phyloP scores from a whole-genome alignment of 92 coral and sea anemone species.

The Siderastrea siderea region DNA sequence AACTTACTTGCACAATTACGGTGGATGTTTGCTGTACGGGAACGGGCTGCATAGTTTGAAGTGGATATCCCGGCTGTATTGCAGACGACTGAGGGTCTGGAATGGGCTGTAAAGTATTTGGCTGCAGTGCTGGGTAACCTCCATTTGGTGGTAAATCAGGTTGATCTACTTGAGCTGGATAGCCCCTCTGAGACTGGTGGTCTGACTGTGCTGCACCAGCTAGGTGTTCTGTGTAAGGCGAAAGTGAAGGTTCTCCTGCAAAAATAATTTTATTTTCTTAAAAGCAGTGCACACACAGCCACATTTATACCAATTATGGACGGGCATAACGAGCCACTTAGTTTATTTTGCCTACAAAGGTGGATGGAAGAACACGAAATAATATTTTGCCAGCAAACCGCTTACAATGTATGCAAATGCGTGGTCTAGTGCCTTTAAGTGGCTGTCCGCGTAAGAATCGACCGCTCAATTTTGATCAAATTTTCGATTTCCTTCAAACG shows the following conservation, averaged over 20 bases:
- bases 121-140: background rate
- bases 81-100: background rate
- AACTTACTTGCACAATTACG: background rate
- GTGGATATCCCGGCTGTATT: background rate
- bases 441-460: too few species aligned
- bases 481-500: too few species aligned
- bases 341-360: too few species aligned
- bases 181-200: background rate
- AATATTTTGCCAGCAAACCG: too few species aligned
- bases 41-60: background rate
- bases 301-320: too few species aligned
- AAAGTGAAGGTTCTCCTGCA: background rate
- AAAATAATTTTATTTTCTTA: too few species aligned
- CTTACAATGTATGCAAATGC: too few species aligned
- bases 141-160: background rate
- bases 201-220: background rate
- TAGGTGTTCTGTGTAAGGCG: background rate
- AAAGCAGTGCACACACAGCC: too few species aligned
- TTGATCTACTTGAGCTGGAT: background rate
- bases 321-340: too few species aligned
- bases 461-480: too few species aligned
- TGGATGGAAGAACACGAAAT: too few species aligned
- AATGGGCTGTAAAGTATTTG: background rate
- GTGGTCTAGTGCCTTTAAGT: too few species aligned
- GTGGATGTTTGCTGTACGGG: background rate